These are phyloP conservation scores for Jaculus jaculus DNA, from an alignment of 2,113 vertebrate genomes.

Conservation along the genomic window DNA sequence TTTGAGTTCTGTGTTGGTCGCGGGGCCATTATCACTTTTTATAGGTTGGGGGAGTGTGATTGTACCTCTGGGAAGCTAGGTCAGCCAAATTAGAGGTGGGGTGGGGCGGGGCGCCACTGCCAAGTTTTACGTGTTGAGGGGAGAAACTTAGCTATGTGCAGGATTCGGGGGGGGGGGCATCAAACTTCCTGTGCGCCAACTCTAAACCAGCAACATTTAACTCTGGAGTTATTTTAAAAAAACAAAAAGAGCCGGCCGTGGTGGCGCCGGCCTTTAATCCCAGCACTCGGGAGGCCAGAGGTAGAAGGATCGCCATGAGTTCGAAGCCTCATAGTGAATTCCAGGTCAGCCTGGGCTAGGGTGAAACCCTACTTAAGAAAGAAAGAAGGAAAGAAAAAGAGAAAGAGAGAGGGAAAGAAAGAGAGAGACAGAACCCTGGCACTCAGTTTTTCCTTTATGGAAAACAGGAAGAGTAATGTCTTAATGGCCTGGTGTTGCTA, in stretches of 20 bases:
- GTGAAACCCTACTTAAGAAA: too few relatives aligned
- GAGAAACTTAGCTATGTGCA: neutral
- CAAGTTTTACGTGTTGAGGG: neutral
- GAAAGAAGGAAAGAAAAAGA: too few relatives aligned
- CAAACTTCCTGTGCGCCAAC: neutral
- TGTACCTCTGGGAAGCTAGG: neutral
- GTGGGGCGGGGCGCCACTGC: neutral
- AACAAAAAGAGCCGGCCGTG: too few relatives aligned
- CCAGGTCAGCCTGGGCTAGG: too few relatives aligned
- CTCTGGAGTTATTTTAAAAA: neutral
- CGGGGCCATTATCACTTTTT: neutral
- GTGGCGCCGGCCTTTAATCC: too few relatives aligned
- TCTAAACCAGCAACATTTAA: neutral
- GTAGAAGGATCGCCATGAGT: too few relatives aligned
- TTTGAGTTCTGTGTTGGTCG: neutral
- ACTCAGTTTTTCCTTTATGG: conserved; percentile 1
- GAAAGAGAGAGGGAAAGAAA: neutral
- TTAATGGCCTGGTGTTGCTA: neutral
- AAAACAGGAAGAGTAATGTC: neutral
- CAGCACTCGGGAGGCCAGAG: too few relatives aligned
- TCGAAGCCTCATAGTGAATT: too few relatives aligned
- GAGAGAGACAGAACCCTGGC: neutral
- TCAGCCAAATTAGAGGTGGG: neutral
- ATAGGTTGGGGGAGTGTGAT: neutral
- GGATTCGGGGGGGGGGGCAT: too few relatives aligned